Evolutionary conservation across 2,888 invertebrate species (phyloP).

Genomic region (Acrobasis suavella): DNA sequence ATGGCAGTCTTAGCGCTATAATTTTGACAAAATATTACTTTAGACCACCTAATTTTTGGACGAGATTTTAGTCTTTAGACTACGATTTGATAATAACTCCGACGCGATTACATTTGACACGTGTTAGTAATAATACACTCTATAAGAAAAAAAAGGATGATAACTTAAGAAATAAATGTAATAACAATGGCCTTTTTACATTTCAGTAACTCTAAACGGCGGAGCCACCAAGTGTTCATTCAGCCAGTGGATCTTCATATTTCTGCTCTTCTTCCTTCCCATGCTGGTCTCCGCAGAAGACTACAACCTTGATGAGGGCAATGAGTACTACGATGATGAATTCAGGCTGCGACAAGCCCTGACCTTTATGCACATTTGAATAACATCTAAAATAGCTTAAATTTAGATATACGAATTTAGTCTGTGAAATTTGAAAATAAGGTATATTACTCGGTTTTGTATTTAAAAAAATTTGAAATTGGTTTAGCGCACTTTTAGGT

Average conservation of each 20-base stretch:
- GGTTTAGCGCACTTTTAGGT: too few species aligned
- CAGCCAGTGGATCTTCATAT: slow-evolving; percentile 59
- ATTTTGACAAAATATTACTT: too few species aligned
- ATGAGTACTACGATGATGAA: slow-evolving; percentile 40
- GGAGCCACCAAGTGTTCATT: slow-evolving; percentile 45
- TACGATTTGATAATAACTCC: too few species aligned
- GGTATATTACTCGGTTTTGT: not conserved
- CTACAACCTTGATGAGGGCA: slow-evolving; percentile 41
- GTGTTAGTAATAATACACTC: too few species aligned
- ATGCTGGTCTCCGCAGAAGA: slow-evolving; percentile 55
- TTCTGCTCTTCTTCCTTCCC: slow-evolving; percentile 62
- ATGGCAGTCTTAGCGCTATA: too few species aligned
- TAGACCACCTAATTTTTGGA: too few species aligned
- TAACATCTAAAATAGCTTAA: slow-evolving; percentile 7
- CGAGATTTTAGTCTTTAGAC: too few species aligned
- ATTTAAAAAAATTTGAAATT: not conserved
- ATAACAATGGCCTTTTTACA: slow-evolving; percentile 26
- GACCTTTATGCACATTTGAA: slow-evolving; percentile 55
- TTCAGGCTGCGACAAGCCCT: slow-evolving; percentile 37
- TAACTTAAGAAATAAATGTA: too few species aligned
- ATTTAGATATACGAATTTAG: slow-evolving; percentile 30
- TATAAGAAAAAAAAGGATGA: too few species aligned
- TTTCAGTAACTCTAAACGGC: slow-evolving; percentile 71
- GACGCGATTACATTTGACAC: too few species aligned
- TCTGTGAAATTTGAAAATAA: slow-evolving; percentile 26